Evolutionary conservation across 1,140 invertebrate species (phyloP).

Genomic region (Meteorus sp.): DNA sequence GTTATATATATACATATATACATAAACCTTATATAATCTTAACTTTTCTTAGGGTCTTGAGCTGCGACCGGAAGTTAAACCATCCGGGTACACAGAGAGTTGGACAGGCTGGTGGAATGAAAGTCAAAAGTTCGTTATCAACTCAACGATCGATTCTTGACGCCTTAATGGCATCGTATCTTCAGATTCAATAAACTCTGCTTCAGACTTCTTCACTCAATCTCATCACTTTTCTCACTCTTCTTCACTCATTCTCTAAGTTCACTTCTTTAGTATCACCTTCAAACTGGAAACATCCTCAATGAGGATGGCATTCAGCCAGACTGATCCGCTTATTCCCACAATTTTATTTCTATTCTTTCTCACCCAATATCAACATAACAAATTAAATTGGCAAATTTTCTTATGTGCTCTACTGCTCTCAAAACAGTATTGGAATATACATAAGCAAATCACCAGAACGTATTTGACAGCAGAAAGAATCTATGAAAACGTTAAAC

Average conservation of each 20-base stretch:
- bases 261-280: too few relatives aligned
- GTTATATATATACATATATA: too few relatives aligned
- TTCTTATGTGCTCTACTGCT: too few relatives aligned
- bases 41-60: neutral
- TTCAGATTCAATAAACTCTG: conserved; percentile 21
- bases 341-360: neutral
- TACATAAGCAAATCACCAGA: too few relatives aligned
- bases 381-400: neutral
- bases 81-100: neutral
- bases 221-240: too few relatives aligned
- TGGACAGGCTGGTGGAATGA: conserved; percentile 15
- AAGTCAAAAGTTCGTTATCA: conserved; percentile 31
- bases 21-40: too few relatives aligned
- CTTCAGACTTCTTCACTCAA: too few relatives aligned
- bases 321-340: neutral
- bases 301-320: conserved; percentile 6
- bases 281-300: conserved; percentile 8
- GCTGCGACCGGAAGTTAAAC: conserved; percentile 5
- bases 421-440: too few relatives aligned
- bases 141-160: conserved; percentile 28
- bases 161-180: conserved; percentile 23
- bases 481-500: too few relatives aligned
- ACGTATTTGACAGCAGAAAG: too few relatives aligned
- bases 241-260: too few relatives aligned
- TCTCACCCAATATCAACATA: neutral